These are phyloP conservation scores for Drosophila picticornis DNA, from an alignment of 2,888 invertebrate genomes.

Conservation along the genomic window DNA sequence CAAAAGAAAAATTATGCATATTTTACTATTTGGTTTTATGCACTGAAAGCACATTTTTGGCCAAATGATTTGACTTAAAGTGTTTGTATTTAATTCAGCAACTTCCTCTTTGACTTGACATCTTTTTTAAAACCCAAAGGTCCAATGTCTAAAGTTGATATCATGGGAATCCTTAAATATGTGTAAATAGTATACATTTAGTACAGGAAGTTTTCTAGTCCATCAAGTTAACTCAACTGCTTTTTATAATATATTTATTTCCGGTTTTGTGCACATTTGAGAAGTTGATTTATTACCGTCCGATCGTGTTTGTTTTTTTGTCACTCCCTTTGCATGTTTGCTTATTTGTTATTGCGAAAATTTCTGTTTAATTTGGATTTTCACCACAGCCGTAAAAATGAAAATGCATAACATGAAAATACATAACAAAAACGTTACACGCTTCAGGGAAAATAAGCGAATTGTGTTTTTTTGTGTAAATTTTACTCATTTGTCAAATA, in stretches of 20 bases:
- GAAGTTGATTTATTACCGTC: conserved; percentile 16
- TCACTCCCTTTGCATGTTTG: conserved; percentile 32
- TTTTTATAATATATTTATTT: background rate
- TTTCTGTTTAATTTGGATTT: conserved; percentile 74
- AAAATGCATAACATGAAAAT: conserved; percentile 1
- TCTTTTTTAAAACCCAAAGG: rapidly evolving
- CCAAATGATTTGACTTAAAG: background rate
- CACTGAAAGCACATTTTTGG: background rate
- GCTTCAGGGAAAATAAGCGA: conserved; percentile 45
- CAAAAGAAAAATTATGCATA: conserved; percentile 5
- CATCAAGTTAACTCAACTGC: background rate
- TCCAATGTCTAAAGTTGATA: background rate
- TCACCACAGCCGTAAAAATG: conserved; percentile 23
- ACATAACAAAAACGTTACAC: conserved; percentile 3
- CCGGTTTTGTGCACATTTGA: conserved; percentile 11
- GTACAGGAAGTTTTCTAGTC: background rate
- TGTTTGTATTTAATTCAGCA: background rate
- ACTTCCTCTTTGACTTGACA: background rate
- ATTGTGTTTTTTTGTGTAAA: conserved; percentile 12
- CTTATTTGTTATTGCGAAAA: conserved; percentile 57
- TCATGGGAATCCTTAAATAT: background rate
- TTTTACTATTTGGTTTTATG: background rate
- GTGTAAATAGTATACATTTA: background rate
- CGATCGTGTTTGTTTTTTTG: conserved; percentile 33
- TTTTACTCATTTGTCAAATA: conserved; percentile 13